Evolutionary conservation across 2,113 vertebrate species (phyloP), one percentile per base, ranked within the genome.

Genomic region (Corvus cornix): DNA sequence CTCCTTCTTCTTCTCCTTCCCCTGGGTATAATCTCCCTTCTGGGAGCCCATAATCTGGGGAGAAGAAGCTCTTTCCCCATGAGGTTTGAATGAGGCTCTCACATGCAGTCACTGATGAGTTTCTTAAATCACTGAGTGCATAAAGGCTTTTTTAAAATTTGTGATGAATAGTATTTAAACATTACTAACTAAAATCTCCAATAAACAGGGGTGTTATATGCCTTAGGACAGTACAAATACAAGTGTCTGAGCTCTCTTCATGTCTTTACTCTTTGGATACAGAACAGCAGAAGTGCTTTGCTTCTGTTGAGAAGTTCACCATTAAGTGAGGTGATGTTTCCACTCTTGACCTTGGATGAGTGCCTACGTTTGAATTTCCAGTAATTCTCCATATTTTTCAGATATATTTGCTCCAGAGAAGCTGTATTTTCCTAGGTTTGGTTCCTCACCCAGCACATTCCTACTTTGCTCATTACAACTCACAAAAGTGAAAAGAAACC

Each of bases 171-270:
- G 16, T 55, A 69, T 81, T 96, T 82, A 87, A 87, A 56, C 14
- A 77, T 68, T 35, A 95, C 86, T 94, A 89, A 90, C 63, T 86
- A 86, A 96, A 94, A 60, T 41, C 64, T 52, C 74, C 55, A 44
- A 68, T 74, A 90, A 96, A 64, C 51, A 62, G 21, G 19, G 39
- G n/a, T 72, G 41, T 79, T 95, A 18, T 43, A 49, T 52, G 49
- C 68, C 75, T 84, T 69, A 81, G 75, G 55, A 70, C 43, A 90
- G 23, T 56, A 59, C 35, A 94, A 87, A 84, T 55, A 52, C 24
- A 80, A 73, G 18, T 51, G 44, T 70, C 72, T 93, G 78, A 20
- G n/a, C 33, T 92, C 60, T 69, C 28, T 26, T 94, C 56, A 6
- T 30, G 4, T 39, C 67, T 82, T 85, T 73, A 26, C 44, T 78